A percentile compares a stretch with the other conserved stretches of the same genome.
Evolutionary conservation across 1,140 invertebrate species (phyloP).

Genomic region (Latrodectus geometricus): DNA sequence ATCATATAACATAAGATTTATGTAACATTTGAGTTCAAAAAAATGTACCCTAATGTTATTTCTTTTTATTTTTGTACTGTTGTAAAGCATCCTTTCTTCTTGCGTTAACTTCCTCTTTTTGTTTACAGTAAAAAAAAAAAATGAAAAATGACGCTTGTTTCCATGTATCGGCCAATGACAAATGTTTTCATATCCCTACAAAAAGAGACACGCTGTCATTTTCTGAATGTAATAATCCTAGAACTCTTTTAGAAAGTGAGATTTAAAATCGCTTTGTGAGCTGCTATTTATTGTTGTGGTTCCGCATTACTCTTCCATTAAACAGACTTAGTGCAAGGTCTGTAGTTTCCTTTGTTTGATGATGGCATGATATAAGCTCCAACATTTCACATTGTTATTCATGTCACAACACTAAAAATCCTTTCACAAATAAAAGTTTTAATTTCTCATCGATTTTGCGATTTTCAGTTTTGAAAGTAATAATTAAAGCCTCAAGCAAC

Average conservation of each 20-base stretch:
- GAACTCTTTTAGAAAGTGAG: background rate
- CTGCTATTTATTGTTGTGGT: background rate
- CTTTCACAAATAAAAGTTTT: no score
- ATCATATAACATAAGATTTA: no score
- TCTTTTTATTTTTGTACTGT: no score
- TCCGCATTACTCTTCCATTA: background rate
- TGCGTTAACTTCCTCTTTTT: background rate
- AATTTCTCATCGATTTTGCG: no score
- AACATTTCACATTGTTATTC: background rate
- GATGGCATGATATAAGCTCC: background rate
- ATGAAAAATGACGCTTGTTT: background rate
- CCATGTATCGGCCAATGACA: constrained; percentile 26
- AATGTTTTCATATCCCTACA: constrained; percentile 14
- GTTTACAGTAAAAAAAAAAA: background rate
- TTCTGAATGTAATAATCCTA: background rate
- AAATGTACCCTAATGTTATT: no score
- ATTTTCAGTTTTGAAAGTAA: no score
- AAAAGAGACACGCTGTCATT: background rate
- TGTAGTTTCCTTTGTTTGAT: background rate
- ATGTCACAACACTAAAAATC: no score
- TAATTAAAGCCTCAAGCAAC: no score
- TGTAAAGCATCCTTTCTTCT: background rate
- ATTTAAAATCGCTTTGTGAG: background rate
- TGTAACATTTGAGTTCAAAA: no score
- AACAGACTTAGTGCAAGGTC: background rate